Evolutionary conservation across 2,888 invertebrate genomes (phyloP), one percentile per base, ranked within the genome.

Genomic region (Campaea margaritaria): DNA sequence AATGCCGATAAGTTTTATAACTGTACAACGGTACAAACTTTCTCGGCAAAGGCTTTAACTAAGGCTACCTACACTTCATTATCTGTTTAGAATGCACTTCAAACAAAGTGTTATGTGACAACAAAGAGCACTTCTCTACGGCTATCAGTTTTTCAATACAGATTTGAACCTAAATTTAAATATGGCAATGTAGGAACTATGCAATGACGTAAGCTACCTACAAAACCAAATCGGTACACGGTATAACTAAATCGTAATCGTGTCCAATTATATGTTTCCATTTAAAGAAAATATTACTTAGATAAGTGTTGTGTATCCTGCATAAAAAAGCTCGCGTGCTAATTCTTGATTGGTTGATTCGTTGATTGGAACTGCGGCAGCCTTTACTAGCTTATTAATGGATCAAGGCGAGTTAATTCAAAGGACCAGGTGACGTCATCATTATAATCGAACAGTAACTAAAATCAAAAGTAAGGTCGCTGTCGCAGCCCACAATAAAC

Each of bases 371-470:
- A 59, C 46, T 58, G 53, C 59, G 64, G 62, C 57, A 64, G 68
- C 70, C 73, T 78, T 76, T 78, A 78, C 78, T 67, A 65, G 52
- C 69, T 49, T 59, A 64, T 45, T 66, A 62, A 53, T 77, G 77
- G 79, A 86, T 81, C 85, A 88, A 89, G 86, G 86, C 73, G 68
- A 84, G 73, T 78, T 82, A 77, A 82, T 83, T 82, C 77, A 73
- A 78, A 79, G 21, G 75, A 75, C 79, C 76, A 79, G 74, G 68
- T 89, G 82, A 89, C 86, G 89, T 88, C 85, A 89, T 65, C 61
- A 55, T 54, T 69, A 72, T 75, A 73, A 79, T 75, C 72, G 74
- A 81, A 81, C 74, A 72, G 73, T 67, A 73, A 76, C 81, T 80
- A 82, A 81, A 83, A 75, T 75, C 65, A 70, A 70, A 68, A 70